Conservation (phyloP, 2,888 invertebrate genomes). For the Cantharis rustica region DNA sequence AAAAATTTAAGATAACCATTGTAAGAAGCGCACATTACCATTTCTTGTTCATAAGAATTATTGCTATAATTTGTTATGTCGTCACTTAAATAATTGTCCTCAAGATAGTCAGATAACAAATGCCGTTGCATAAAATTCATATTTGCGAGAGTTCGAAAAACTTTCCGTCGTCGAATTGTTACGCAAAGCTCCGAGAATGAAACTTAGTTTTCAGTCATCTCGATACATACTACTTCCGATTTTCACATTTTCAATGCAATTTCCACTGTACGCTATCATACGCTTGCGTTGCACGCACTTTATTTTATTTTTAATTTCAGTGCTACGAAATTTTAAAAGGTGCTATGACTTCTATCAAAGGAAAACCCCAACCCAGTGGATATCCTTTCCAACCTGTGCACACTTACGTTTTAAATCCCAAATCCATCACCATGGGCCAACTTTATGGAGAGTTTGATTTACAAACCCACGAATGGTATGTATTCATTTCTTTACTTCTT, state of each 20-base stretch:
- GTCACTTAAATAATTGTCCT: not conserved
- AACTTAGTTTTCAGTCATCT: not conserved
- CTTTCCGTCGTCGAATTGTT: not conserved
- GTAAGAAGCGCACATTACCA: conserved; percentile 18
- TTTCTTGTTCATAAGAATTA: conserved; percentile 8
- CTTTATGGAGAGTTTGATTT: conserved; percentile 83
- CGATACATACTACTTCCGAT: not conserved
- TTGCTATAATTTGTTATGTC: not conserved
- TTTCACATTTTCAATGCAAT: not conserved
- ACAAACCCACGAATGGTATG: conserved; percentile 78
- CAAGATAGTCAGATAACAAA: not conserved
- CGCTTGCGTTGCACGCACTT: conserved; percentile 18
- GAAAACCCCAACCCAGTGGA: conserved; percentile 71
- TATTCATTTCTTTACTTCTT: not conserved
- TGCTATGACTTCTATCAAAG: conserved; percentile 69
- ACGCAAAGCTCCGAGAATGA: not conserved
- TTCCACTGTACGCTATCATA: not conserved
- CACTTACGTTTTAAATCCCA: conserved; percentile 75
- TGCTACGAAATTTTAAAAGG: conserved; percentile 69
- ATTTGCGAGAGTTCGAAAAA: not conserved
- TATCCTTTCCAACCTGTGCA: conserved; percentile 68
- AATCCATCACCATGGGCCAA: conserved; percentile 84
- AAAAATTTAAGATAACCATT: conserved; percentile 56
- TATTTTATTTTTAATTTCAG: conserved; percentile 51
- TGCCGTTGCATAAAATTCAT: not conserved